A percentile compares a stretch with the other conserved stretches of the same genome.
phyloP scores from a whole-genome alignment of 2,888 invertebrate genomes.

The Eumerus sabulonum region DNA sequence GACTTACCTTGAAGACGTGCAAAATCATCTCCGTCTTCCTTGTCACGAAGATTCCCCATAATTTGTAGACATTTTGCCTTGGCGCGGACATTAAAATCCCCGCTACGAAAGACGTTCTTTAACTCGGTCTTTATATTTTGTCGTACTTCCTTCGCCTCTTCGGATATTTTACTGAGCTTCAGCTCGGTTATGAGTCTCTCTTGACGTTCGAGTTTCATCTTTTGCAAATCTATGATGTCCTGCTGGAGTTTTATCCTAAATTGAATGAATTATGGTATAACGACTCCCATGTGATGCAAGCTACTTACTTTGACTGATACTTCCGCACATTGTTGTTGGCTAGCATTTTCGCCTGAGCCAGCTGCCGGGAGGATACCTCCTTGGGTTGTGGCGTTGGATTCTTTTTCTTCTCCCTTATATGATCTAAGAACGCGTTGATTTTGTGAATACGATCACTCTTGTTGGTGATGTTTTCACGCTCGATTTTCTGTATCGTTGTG shows the following conservation, averaged over 20 bases:
- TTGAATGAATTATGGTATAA: conserved; percentile 44
- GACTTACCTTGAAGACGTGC: conserved; percentile 75
- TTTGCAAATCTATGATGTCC: conserved; percentile 86
- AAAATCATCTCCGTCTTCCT: conserved; percentile 75
- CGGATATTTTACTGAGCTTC: conserved; percentile 84
- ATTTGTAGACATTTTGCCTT: conserved; percentile 79
- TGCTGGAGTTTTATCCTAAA: conserved; percentile 85
- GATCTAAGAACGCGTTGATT: conserved; percentile 77
- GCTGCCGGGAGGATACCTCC: conserved; percentile 13
- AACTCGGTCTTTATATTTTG: conserved; percentile 82
- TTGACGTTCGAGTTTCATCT: conserved; percentile 85
- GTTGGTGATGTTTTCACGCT: conserved; percentile 72
- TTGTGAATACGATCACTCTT: conserved; percentile 74
- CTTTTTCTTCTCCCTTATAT: conserved; percentile 76
- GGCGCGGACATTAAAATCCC: conserved; percentile 81
- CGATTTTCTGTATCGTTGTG: conserved; percentile 76
- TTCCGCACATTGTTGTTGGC: conserved; percentile 73
- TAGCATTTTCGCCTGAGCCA: conserved; percentile 6
- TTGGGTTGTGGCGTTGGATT: neutral
- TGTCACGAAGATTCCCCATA: conserved; percentile 76
- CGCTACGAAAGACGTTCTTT: conserved; percentile 81
- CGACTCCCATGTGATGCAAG: neutral
- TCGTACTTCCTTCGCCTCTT: conserved; percentile 82
- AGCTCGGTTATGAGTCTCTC: conserved; percentile 86
- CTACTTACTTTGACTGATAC: conserved; percentile 77